Conservation (phyloP, 2,113 vertebrate genomes). For the Engystomops pustulosus region DNA sequence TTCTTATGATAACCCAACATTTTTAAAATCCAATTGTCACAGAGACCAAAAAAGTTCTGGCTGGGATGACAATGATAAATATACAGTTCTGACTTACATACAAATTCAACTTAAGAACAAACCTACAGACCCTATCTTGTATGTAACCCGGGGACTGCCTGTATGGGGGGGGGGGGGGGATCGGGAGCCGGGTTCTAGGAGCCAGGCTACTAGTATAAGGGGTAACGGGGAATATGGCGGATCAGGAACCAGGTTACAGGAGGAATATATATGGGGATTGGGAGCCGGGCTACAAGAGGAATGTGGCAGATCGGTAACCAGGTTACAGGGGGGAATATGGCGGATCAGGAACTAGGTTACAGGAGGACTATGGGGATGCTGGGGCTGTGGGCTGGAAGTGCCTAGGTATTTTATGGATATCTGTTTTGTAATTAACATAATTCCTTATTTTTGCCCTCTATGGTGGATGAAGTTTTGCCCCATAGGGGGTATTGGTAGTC, state of each 20-base stretch:
- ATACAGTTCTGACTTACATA: too few species aligned
- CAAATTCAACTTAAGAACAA: too few species aligned
- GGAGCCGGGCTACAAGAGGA: slow-evolving; percentile 16
- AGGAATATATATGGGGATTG: not conserved
- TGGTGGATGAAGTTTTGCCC: not conserved
- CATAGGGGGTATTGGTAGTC: not conserved
- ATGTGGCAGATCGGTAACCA: too few species aligned
- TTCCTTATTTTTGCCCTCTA: not conserved
- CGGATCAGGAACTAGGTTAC: not conserved
- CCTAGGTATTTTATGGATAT: not conserved
- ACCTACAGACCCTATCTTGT: too few species aligned
- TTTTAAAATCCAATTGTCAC: too few species aligned
- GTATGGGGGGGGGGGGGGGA: too few species aligned
- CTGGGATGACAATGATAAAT: too few species aligned
- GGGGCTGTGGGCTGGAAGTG: too few species aligned
- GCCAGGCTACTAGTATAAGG: not conserved
- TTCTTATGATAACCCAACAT: too few species aligned
- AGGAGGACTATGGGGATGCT: too few species aligned
- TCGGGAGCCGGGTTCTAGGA: not conserved
- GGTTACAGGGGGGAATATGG: slow-evolving; percentile 6
- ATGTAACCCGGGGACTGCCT: too few species aligned
- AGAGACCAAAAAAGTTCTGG: too few species aligned
- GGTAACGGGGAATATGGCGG: not conserved
- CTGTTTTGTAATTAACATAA: not conserved
- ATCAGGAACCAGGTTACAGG: not conserved